phyloP scores from a whole-genome alignment of 2,113 vertebrate species.

The Ardeotis arabs region DNA sequence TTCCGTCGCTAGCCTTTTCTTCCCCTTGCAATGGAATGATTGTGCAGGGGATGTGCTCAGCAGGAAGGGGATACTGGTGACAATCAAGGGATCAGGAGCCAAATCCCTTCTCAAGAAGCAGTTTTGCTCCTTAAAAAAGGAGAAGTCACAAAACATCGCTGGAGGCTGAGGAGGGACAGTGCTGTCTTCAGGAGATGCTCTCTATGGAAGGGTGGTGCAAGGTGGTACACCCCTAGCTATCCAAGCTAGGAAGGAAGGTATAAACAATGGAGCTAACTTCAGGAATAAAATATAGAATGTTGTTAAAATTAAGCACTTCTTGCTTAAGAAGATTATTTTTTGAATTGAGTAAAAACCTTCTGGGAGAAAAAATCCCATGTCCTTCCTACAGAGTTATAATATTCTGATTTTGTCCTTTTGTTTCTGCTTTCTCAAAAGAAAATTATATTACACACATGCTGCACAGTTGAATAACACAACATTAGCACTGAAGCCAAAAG shows the following conservation, averaged over 20 bases:
- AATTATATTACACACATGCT: neutral
- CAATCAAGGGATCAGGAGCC: neutral
- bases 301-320: neutral
- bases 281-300: neutral
- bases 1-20: neutral
- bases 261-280: neutral
- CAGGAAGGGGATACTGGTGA: neutral
- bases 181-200: neutral
- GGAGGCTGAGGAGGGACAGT: neutral
- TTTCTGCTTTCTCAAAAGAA: neutral
- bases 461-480: neutral
- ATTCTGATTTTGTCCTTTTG: neutral
- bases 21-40: neutral
- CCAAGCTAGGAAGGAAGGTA: neutral
- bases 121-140: neutral
- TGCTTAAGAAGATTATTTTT: neutral
- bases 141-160: neutral
- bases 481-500: neutral
- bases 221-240: neutral
- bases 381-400: neutral
- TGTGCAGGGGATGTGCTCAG: neutral
- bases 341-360: neutral
- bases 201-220: neutral
- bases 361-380: accelerated
- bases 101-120: neutral